These are phyloP conservation scores for Chloromyia formosa DNA, from an alignment of 2,888 invertebrate genomes.

Conservation along the genomic window DNA sequence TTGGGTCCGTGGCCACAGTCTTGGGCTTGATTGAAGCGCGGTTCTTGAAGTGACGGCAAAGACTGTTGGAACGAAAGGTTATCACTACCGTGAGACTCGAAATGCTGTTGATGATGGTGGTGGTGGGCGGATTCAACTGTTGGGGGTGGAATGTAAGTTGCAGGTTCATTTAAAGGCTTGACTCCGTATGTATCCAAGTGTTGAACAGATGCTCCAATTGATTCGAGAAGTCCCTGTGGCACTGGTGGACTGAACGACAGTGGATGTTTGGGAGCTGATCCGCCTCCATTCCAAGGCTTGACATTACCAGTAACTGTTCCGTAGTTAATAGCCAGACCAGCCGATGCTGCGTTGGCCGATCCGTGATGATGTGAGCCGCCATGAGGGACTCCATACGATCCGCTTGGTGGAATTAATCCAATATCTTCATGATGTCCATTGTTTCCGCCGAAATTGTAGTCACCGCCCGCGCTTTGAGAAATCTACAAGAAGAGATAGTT, in stretches of 20 bases:
- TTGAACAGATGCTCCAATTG: constrained; percentile 71
- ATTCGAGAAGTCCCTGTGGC: constrained; percentile 74
- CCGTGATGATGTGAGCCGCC: constrained; percentile 41
- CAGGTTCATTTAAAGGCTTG: constrained; percentile 66
- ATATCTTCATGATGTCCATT: background rate
- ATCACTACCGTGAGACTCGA: constrained; percentile 43
- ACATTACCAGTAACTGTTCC: constrained; percentile 58
- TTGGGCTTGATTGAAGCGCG: constrained; percentile 57
- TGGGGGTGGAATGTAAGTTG: constrained; percentile 73
- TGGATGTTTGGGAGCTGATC: constrained; percentile 66
- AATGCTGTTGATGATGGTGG: constrained; percentile 38
- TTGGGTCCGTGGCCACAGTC: constrained; percentile 63
- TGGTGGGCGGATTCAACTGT: constrained; percentile 63
- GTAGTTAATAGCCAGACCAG: constrained; percentile 57
- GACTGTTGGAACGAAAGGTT: constrained; percentile 53
- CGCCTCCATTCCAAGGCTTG: constrained; percentile 55
- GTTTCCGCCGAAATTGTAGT: constrained; percentile 50
- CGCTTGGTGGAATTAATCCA: constrained; percentile 67
- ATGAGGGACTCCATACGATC: constrained; percentile 55
- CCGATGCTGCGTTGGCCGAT: constrained; percentile 42
- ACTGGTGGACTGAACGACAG: constrained; percentile 79
- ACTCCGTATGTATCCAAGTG: constrained; percentile 71
- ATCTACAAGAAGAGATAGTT: constrained; percentile 58
- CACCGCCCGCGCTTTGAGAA: constrained; percentile 60
- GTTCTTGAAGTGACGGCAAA: constrained; percentile 56